phyloP scores from a whole-genome alignment of 2,888 invertebrate species.

The Linnaemya tessellans region DNA sequence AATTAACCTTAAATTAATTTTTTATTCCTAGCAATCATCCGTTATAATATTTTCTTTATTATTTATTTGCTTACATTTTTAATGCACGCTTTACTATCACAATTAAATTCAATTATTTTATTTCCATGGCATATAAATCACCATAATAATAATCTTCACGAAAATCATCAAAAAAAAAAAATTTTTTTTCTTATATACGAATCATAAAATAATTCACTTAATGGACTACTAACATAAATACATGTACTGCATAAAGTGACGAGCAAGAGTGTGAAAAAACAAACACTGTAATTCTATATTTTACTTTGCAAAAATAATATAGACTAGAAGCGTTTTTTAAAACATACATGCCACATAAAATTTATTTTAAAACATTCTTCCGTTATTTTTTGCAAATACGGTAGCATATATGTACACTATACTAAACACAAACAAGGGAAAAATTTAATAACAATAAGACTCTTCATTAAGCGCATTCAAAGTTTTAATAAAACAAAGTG shows the following conservation, averaged over 20 bases:
- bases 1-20: background rate
- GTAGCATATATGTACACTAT: too few species aligned
- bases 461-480: too few species aligned
- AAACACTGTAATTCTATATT: too few species aligned
- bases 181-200: constrained; percentile 73
- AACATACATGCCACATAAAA: too few species aligned
- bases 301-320: too few species aligned
- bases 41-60: constrained; percentile 35
- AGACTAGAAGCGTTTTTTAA: too few species aligned
- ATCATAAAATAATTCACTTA: constrained; percentile 37
- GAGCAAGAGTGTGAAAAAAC: too few species aligned
- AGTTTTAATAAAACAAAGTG: too few species aligned
- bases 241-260: background rate
- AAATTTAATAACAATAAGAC: too few species aligned
- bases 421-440: too few species aligned
- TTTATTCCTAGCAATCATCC: constrained; percentile 29
- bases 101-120: constrained; percentile 46
- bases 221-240: constrained; percentile 5
- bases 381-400: too few species aligned
- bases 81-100: constrained; percentile 59
- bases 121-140: constrained; percentile 58
- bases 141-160: constrained; percentile 76
- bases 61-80: constrained; percentile 29
- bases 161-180: constrained; percentile 82
- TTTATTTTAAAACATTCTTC: too few species aligned